phyloP scores from a whole-genome alignment of 2,888 invertebrate species.

The Labia minor region DNA sequence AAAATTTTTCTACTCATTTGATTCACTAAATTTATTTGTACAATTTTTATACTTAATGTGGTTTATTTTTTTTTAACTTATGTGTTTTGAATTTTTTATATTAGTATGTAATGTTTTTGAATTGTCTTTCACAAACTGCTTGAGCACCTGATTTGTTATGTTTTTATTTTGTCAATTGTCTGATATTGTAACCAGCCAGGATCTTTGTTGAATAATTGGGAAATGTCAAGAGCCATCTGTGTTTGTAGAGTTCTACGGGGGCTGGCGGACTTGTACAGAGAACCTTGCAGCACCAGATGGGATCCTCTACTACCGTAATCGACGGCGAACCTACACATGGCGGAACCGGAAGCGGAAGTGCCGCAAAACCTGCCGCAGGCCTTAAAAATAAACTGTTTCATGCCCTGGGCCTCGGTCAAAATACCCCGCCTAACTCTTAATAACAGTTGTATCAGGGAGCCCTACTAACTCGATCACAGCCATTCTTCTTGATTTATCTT shows the following conservation, averaged over 20 bases:
- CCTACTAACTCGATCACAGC: neutral
- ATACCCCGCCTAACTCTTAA: neutral
- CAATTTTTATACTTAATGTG: no score
- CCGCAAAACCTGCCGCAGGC: slow-evolving; percentile 41
- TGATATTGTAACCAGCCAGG: neutral
- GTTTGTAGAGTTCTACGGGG: slow-evolving; percentile 30
- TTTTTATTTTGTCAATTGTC: neutral
- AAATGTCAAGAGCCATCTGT: slow-evolving; percentile 19
- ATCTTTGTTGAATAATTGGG: neutral
- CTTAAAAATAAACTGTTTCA: slow-evolving; percentile 77
- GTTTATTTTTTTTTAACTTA: neutral
- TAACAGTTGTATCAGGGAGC: slow-evolving; percentile 13
- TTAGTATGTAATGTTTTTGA: neutral
- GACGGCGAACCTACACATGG: slow-evolving; percentile 21
- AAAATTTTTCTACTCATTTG: neutral
- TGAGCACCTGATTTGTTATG: neutral
- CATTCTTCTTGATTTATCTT: neutral
- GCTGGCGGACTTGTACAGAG: slow-evolving; percentile 33
- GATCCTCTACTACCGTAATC: slow-evolving; percentile 16
- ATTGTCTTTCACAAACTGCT: neutral
- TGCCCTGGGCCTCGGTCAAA: slow-evolving; percentile 56
- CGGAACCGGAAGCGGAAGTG: slow-evolving; percentile 17
- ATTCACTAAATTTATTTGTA: no score
- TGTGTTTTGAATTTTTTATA: neutral
- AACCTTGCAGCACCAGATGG: slow-evolving; percentile 28